Evolutionary conservation across 2,797 vertebrate genomes (phyloP), one percentile per base, ranked within the genome.

Genomic region (Graptemys geographica): DNA sequence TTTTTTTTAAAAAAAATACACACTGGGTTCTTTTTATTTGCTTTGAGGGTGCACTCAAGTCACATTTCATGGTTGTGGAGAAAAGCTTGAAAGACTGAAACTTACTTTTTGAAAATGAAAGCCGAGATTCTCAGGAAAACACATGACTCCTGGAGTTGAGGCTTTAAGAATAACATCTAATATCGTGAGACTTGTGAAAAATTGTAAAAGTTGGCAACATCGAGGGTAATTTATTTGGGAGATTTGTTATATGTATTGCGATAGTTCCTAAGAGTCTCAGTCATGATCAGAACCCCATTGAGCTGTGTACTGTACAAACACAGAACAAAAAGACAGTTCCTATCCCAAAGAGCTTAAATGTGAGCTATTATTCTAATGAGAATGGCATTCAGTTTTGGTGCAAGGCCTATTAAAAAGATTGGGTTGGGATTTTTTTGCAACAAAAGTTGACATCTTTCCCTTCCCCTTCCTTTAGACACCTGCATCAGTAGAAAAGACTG

Each of bases 361-460:
- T 41, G 90, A 76, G 37, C 31, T 51, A n/a, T 81, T 89, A 65
- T 2, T 2, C 6, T 5, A 6, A 9, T 0, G 0, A 65, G 41
- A 12, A 51, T 57, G 10, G 12, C 5, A 0, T 84, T 88, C 62
- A 57, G 57, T 9, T 72, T 27, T 31, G 59, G 44, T 9, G 5
- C 0, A 2, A 21, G 31, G 47, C 0, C 3, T 65, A n/a, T 65
- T 65, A n/a, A n/a, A 62, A 65, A 33, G 15, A n/a, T n/a, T 65
- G 53, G 53, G 21, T 23, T 23, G 53, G 21, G 19, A 0, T 5
- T 16, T 51, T 56, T 33, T 37, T 74, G 44, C 55, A n/a, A 2
- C 12, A 65, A 7, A 65, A n/a, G 62, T 19, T 33, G 62, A 65
- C 62, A 65, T n/a, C 57, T 59, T 59, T 59, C 27, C 57, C 28